phyloP scores from a whole-genome alignment of 2,888 invertebrate genomes.

The Ametastegia equiseti region DNA sequence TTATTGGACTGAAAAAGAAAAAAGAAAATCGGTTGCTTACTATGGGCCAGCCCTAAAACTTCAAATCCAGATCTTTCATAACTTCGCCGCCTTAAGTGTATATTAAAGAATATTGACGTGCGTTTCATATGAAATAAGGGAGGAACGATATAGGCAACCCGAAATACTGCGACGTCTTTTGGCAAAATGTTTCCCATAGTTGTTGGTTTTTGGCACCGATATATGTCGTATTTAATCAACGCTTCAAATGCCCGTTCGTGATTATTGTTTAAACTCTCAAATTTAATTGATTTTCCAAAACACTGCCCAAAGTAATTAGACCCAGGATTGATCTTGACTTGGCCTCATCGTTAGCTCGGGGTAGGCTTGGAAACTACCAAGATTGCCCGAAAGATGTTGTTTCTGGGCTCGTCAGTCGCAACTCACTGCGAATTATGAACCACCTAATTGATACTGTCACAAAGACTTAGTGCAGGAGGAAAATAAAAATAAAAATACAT shows the following conservation, averaged over 20 bases:
- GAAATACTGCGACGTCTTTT: background rate
- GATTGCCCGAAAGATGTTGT: conserved; percentile 9
- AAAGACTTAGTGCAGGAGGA: background rate
- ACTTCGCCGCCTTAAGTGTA: no score
- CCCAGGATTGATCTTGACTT: conserved; percentile 20
- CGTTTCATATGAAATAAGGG: no score
- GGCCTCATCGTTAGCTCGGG: conserved; percentile 27
- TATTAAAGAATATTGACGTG: no score
- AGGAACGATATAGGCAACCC: background rate
- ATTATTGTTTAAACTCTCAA: background rate
- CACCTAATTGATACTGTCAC: conserved; percentile 33
- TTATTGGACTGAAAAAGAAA: no score
- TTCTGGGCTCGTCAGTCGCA: conserved; percentile 20
- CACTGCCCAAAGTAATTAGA: conserved; percentile 35
- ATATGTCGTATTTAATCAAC: background rate
- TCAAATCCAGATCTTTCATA: no score
- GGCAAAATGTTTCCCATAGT: background rate
- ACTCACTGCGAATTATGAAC: conserved; percentile 36
- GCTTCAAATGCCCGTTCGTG: background rate
- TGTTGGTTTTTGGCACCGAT: background rate
- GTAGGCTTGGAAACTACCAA: background rate
- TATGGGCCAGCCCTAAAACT: no score
- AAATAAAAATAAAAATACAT: no score
- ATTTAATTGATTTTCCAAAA: conserved; percentile 36
- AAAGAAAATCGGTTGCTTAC: no score